phyloP scores from a whole-genome alignment of 1,140 invertebrate genomes.

The Oryzaephilus surinamensis region DNA sequence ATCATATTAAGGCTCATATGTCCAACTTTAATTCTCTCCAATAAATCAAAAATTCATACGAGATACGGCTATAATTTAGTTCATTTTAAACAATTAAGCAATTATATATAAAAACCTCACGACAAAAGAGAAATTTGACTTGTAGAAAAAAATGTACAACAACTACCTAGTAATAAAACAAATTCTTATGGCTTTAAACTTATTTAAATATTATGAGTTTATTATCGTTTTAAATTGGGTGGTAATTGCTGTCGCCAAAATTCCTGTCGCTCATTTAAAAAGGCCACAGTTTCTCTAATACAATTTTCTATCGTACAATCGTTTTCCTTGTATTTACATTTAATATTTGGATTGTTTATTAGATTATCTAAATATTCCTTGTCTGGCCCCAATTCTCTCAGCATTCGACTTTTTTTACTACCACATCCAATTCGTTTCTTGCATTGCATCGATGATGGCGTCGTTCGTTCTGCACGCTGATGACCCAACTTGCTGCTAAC shows the following conservation, averaged over 20 bases:
- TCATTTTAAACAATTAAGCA: no score
- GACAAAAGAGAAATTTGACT: no score
- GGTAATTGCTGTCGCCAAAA: conserved; percentile 69
- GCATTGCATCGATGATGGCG: conserved; percentile 11
- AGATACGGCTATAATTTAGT: no score
- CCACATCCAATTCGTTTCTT: conserved; percentile 25
- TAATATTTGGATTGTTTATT: conserved; percentile 58
- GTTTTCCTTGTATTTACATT: conserved; percentile 43
- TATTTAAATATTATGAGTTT: background rate
- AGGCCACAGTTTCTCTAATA: conserved; percentile 62
- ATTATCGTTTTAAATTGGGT: conserved; percentile 23
- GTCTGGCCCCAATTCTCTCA: conserved; percentile 64
- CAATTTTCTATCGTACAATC: conserved; percentile 47
- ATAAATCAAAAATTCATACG: no score
- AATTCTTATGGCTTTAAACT: no score
- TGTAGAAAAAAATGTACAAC: no score
- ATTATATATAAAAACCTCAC: no score
- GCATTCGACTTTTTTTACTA: conserved; percentile 41
- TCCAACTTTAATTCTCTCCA: no score
- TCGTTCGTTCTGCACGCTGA: conserved; percentile 1
- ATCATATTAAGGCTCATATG: no score
- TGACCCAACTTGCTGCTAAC: conserved; percentile 2
- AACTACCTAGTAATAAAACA: no score
- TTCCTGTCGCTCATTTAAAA: conserved; percentile 62
- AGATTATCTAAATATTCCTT: conserved; percentile 70